Conservation (phyloP, 2,113 vertebrate species). For the Haplochromis burtoni region DNA sequence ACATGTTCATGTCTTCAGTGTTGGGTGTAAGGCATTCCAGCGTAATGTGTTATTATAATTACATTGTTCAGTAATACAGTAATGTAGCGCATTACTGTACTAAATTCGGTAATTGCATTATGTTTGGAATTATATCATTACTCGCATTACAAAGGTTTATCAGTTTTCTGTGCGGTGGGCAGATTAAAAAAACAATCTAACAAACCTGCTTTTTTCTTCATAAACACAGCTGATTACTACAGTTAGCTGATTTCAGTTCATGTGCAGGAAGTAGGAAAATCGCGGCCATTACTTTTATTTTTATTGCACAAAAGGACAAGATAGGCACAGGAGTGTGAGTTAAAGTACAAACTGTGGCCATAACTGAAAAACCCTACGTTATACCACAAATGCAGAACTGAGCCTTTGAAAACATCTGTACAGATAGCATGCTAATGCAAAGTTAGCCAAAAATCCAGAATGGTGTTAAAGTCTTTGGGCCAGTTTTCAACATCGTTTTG, state of each 20-base stretch:
- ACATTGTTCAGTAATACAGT: background rate
- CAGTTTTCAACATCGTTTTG: background rate
- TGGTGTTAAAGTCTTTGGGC: background rate
- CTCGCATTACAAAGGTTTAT: background rate
- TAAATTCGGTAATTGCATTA: background rate
- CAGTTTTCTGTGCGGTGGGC: background rate
- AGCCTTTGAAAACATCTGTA: background rate
- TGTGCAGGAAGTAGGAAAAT: background rate
- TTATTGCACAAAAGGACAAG: background rate
- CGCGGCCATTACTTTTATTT: background rate
- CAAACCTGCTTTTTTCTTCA: background rate
- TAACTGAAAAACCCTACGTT: background rate
- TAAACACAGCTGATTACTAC: background rate
- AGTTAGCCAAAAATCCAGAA: background rate
- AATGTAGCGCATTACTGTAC: background rate
- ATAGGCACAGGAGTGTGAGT: background rate
- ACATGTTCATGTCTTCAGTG: background rate
- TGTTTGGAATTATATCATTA: background rate
- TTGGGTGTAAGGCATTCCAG: background rate
- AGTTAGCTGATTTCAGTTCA: background rate
- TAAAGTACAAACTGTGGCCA: background rate
- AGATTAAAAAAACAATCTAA: background rate
- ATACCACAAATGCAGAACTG: background rate
- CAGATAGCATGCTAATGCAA: background rate
- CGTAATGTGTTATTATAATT: background rate